These are phyloP conservation scores for Allobates femoralis DNA, from an alignment of 2,797 vertebrate genomes.

Conservation along the genomic window DNA sequence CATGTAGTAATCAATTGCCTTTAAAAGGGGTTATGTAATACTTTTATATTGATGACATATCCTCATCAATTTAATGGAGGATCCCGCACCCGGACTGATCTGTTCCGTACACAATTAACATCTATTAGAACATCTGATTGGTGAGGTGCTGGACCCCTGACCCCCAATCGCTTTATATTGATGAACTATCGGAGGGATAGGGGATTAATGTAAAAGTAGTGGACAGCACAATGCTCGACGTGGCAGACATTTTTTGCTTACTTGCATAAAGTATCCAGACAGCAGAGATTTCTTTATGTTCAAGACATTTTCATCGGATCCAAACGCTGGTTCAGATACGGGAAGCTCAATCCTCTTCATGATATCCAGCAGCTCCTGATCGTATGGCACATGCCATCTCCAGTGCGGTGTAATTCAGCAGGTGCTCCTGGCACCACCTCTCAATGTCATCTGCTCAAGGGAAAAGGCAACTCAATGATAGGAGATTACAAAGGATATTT, in stretches of 20 bases:
- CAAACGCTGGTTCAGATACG: constrained; percentile 87
- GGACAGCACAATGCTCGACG: background rate
- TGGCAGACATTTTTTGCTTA: constrained; percentile 63
- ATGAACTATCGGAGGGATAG: too few relatives aligned
- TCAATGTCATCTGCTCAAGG: constrained; percentile 76
- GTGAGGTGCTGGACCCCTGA: too few relatives aligned
- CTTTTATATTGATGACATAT: too few relatives aligned
- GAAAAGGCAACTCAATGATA: background rate
- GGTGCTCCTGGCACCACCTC: constrained; percentile 87
- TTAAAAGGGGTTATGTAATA: too few relatives aligned
- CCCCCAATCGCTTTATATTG: too few relatives aligned
- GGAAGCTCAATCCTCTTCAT: constrained; percentile 95
- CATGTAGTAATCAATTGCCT: too few relatives aligned
- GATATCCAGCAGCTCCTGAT: constrained; percentile 86
- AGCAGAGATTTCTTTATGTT: constrained; percentile 91
- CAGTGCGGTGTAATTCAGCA: constrained; percentile 79
- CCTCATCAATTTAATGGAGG: too few relatives aligned
- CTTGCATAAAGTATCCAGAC: constrained; percentile 95
- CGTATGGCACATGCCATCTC: constrained; percentile 84
- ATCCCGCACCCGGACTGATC: too few relatives aligned
- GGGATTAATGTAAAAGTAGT: too few relatives aligned
- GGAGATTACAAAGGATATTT: too few relatives aligned
- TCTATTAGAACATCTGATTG: too few relatives aligned
- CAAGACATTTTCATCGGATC: constrained; percentile 85
- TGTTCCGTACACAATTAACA: too few relatives aligned